These are phyloP conservation scores for Chaetops frenatus DNA, from an alignment of 2,113 vertebrate species.

Conservation along the genomic window DNA sequence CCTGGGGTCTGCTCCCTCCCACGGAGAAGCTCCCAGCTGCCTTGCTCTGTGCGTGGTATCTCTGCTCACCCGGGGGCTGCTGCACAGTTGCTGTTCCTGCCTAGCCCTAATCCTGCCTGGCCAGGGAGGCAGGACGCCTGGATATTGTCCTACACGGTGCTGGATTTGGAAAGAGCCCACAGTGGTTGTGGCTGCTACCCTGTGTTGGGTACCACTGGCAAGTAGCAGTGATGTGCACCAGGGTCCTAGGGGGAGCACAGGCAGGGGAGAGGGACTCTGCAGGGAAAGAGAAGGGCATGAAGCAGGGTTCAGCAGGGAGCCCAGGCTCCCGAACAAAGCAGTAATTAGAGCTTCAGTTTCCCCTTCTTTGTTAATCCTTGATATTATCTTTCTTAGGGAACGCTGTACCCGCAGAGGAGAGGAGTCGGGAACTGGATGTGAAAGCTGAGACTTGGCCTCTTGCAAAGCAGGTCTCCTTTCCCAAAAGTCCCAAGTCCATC, in stretches of 20 bases:
- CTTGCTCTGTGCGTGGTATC: background rate
- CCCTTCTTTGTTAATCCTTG: background rate
- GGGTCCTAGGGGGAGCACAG: background rate
- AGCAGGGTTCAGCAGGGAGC: background rate
- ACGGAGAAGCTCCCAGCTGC: background rate
- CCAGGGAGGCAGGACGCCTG: background rate
- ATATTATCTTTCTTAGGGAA: background rate
- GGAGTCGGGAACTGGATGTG: background rate
- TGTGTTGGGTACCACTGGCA: background rate
- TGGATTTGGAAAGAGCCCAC: background rate
- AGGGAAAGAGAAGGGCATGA: background rate
- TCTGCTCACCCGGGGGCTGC: background rate
- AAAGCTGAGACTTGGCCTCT: background rate
- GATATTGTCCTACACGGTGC: fast-evolving
- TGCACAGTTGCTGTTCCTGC: background rate
- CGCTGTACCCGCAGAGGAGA: background rate
- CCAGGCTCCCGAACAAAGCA: background rate
- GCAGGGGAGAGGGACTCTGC: background rate
- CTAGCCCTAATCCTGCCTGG: background rate
- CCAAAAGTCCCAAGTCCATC: background rate
- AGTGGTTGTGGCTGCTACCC: background rate
- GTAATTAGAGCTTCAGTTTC: background rate
- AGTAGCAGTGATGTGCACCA: background rate
- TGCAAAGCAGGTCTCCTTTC: background rate
- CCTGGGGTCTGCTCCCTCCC: background rate